phyloP scores from a whole-genome alignment of 2,113 vertebrate genomes.

The Ciconia stormi region DNA sequence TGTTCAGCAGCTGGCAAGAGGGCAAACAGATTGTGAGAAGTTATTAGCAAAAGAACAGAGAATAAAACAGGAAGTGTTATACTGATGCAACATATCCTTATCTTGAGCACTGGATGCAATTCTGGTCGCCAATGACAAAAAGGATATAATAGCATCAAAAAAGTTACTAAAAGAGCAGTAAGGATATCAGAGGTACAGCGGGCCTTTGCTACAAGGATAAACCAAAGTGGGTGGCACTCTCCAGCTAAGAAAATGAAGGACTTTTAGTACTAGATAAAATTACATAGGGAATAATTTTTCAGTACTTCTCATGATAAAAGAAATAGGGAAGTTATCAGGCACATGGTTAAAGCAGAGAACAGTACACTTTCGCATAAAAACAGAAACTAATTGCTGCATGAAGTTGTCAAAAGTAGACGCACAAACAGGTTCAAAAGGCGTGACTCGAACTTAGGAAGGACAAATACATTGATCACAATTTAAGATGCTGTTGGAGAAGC shows the following conservation, averaged over 20 bases:
- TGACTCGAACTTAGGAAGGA: background rate
- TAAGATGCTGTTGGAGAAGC: background rate
- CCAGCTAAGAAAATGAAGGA: background rate
- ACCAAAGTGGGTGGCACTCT: background rate
- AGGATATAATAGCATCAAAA: background rate
- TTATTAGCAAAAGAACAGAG: background rate
- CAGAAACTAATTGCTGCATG: background rate
- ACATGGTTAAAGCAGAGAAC: background rate
- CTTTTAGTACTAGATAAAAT: background rate
- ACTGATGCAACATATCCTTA: background rate
- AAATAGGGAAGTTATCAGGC: background rate
- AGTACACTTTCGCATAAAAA: background rate
- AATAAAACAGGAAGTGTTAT: constrained; percentile 42
- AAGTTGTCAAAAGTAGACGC: background rate
- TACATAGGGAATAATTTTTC: background rate
- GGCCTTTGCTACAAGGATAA: background rate
- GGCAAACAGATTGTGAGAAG: background rate
- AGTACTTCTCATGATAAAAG: background rate
- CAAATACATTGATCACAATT: background rate
- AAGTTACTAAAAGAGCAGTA: background rate
- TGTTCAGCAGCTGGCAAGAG: background rate
- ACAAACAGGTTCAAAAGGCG: background rate
- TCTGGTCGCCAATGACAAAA: background rate
- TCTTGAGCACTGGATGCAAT: background rate
- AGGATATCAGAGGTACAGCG: background rate